phyloP scores from a whole-genome alignment of 1,140 invertebrate genomes.

The Hycleus phaleratus region DNA sequence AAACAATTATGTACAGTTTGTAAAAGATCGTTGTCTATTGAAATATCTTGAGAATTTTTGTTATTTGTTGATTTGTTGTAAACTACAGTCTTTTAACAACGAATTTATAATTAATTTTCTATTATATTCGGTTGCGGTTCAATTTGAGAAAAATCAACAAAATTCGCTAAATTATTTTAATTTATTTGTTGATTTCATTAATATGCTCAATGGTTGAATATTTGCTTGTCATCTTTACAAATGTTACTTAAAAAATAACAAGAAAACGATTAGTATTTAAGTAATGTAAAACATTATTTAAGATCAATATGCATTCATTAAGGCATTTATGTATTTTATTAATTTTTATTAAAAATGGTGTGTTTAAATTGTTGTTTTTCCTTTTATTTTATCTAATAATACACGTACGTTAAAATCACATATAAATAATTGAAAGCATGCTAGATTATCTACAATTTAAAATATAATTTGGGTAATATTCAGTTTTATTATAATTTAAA shows the following conservation, averaged over 20 bases:
- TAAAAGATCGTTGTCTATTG: constrained; percentile 7
- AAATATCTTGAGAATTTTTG: constrained; percentile 20
- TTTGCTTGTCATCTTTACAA: not conserved
- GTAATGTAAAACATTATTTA: constrained; percentile 16
- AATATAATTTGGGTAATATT: not conserved
- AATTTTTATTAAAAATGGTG: constrained; percentile 41
- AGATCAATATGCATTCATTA: constrained; percentile 28
- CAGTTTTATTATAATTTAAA: not conserved
- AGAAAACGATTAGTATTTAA: constrained; percentile 16
- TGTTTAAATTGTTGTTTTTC: constrained; percentile 26
- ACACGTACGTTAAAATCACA: not conserved
- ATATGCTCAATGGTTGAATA: constrained; percentile 26
- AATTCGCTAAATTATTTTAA: too few relatives aligned
- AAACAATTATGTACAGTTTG: constrained; percentile 18
- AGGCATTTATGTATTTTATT: constrained; percentile 39
- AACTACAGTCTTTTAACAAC: constrained; percentile 13
- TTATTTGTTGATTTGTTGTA: constrained; percentile 19
- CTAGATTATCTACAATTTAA: not conserved
- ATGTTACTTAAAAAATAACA: constrained; percentile 19
- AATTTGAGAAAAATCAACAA: constrained; percentile 15
- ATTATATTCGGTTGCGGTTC: constrained; percentile 25
- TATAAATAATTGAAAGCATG: not conserved
- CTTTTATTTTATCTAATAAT: not conserved
- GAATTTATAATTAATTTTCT: constrained; percentile 9
- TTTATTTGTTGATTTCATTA: not conserved